Conservation (phyloP, 2,113 vertebrate genomes). For the Tachysurus vachellii region DNA sequence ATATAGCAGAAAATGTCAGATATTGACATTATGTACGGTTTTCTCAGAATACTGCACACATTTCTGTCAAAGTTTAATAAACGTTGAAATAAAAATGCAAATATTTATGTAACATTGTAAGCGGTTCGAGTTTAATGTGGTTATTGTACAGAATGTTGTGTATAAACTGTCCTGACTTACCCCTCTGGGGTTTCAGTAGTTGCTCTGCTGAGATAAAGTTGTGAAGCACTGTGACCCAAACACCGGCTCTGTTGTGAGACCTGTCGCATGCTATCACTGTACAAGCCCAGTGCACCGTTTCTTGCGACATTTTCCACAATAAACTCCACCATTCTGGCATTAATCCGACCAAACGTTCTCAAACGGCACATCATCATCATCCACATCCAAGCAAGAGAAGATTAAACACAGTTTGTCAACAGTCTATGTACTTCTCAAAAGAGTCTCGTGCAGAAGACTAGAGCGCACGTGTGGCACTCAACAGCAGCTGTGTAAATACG, state of each 20-base stretch:
- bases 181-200: background rate
- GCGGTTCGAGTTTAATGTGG: background rate
- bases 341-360: conserved; percentile 40
- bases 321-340: conserved; percentile 17
- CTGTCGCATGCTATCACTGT: background rate
- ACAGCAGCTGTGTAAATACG: background rate
- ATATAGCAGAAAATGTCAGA: background rate
- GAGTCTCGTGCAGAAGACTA: background rate
- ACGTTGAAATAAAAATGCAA: background rate
- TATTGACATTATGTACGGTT: background rate
- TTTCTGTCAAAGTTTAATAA: background rate
- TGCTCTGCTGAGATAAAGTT: background rate
- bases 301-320: conserved; percentile 49
- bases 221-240: conserved; percentile 12
- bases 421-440: background rate
- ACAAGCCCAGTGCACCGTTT: background rate
- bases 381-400: background rate
- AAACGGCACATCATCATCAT: conserved; percentile 60
- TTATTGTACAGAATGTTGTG: background rate
- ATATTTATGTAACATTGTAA: background rate
- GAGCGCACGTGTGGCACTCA: background rate
- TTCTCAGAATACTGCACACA: background rate
- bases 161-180: conserved; percentile 7
- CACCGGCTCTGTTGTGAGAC: background rate
- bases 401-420: background rate